Percentiles rank a stretch among this genome's conserved stretches.
Evolutionary conservation across 35 echinoderm and acorn worm genomes (phyloP).

Genomic region (Ophiothrix spiculata): DNA sequence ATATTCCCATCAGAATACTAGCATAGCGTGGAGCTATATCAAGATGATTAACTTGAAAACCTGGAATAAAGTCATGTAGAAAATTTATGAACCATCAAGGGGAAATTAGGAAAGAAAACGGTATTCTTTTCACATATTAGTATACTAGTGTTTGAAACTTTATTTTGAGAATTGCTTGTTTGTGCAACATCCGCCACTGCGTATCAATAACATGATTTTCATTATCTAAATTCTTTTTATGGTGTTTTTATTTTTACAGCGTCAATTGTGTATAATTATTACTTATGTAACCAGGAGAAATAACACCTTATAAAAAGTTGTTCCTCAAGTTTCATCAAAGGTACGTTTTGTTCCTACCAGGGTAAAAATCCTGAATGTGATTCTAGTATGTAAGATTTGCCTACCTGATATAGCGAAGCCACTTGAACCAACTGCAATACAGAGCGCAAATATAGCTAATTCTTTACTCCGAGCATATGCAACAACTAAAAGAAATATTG

Average conservation of each 20-base stretch:
- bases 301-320: too few relatives aligned
- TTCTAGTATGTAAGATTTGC: too few relatives aligned
- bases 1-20: conserved; percentile 98
- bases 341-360: too few relatives aligned
- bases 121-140: not conserved
- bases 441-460: conserved; percentile 81
- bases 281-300: too few relatives aligned
- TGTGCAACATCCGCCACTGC: not conserved
- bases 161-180: too few relatives aligned
- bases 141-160: too few relatives aligned
- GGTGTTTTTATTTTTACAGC: too few relatives aligned
- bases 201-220: not conserved
- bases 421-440: conserved; percentile 92
- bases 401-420: conserved; percentile 99
- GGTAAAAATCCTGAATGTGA: too few relatives aligned
- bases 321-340: too few relatives aligned
- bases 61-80: conserved; percentile 42
- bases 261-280: too few relatives aligned
- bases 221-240: not conserved
- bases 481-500: conserved; percentile 83
- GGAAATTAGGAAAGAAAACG: not conserved
- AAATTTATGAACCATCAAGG: too few relatives aligned
- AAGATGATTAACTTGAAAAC: conserved; percentile 98
- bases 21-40: conserved; percentile 96
- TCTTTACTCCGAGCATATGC: conserved; percentile 87